phyloP scores from a whole-genome alignment of 2,113 vertebrate genomes.

The Xyliphius kryptos region DNA sequence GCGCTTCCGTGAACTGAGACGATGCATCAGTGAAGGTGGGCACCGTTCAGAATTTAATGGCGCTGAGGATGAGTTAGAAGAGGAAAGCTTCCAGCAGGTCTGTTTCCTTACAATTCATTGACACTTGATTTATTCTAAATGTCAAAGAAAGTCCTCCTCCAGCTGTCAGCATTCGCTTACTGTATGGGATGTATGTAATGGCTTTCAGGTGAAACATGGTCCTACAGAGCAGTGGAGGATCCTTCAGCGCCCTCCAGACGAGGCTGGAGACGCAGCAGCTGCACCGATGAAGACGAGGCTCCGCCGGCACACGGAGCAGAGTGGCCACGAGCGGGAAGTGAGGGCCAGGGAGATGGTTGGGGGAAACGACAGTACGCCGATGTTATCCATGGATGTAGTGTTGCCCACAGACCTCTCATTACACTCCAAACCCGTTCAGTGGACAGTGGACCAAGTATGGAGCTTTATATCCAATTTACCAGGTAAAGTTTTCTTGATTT shows the following conservation, averaged over 20 bases:
- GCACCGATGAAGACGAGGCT: slow-evolving; percentile 79
- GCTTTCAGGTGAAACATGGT: slow-evolving; percentile 21
- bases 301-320: slow-evolving; percentile 71
- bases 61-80: slow-evolving; percentile 18
- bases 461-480: slow-evolving; percentile 88
- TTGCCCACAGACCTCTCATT: slow-evolving; percentile 56
- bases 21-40: slow-evolving; percentile 53
- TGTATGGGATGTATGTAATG: background rate
- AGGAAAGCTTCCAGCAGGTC: slow-evolving; percentile 35
- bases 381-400: slow-evolving; percentile 55
- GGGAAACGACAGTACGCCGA: slow-evolving; percentile 64
- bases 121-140: background rate
- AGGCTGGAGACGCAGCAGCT: slow-evolving; percentile 67
- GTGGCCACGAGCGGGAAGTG: slow-evolving; percentile 46
- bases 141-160: no score
- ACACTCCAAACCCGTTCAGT: slow-evolving; percentile 74
- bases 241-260: slow-evolving; percentile 28
- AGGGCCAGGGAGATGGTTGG: slow-evolving; percentile 71
- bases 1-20: slow-evolving; percentile 68
- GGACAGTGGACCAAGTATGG: slow-evolving; percentile 94
- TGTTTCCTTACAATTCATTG: background rate
- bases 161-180: background rate
- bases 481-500: slow-evolving; percentile 55
- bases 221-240: slow-evolving; percentile 55
- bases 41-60: slow-evolving; percentile 34